phyloP scores from a whole-genome alignment of 1,140 invertebrate genomes.

The Drosophila triauraria region DNA sequence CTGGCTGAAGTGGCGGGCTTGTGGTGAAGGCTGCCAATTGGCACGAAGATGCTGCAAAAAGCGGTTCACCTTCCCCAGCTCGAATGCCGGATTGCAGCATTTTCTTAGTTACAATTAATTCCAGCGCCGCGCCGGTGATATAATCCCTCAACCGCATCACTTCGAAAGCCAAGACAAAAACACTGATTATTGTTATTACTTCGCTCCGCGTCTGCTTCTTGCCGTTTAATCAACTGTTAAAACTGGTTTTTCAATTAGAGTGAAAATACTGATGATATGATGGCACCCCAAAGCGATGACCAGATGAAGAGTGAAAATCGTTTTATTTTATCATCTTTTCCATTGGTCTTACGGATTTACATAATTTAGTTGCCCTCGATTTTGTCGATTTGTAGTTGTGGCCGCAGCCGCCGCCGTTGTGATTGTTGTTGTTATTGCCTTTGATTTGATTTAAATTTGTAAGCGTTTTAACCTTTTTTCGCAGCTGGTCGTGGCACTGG shows the following conservation, averaged over 20 bases:
- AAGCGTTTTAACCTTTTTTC: slow-evolving; percentile 53
- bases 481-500: slow-evolving; percentile 25
- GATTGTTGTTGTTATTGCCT: slow-evolving; percentile 44
- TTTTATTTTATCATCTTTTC: slow-evolving; percentile 63
- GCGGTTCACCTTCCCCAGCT: slow-evolving; percentile 66
- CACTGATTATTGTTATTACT: slow-evolving; percentile 68
- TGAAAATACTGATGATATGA: slow-evolving; percentile 79
- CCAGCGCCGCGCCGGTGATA: slow-evolving; percentile 59
- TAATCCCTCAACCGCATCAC: slow-evolving; percentile 62
- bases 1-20: slow-evolving; percentile 26
- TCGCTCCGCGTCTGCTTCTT: slow-evolving; percentile 41
- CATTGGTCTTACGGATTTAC: slow-evolving; percentile 65
- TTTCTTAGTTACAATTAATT: slow-evolving; percentile 79
- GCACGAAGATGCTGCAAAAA: slow-evolving; percentile 66
- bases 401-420: background rate
- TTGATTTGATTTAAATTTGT: slow-evolving; percentile 58
- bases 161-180: slow-evolving; percentile 32
- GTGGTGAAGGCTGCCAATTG: slow-evolving; percentile 55
- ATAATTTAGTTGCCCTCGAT: slow-evolving; percentile 81
- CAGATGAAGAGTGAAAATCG: slow-evolving; percentile 72
- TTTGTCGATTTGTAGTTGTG: slow-evolving; percentile 32
- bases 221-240: slow-evolving; percentile 79
- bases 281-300: slow-evolving; percentile 65
- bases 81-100: slow-evolving; percentile 60
- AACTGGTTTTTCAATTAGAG: slow-evolving; percentile 84